A percentile compares a stretch with the other conserved stretches of the same genome.
Evolutionary conservation across 2,797 vertebrate genomes (phyloP).

Genomic region (Craterocephalus amniculus): DNA sequence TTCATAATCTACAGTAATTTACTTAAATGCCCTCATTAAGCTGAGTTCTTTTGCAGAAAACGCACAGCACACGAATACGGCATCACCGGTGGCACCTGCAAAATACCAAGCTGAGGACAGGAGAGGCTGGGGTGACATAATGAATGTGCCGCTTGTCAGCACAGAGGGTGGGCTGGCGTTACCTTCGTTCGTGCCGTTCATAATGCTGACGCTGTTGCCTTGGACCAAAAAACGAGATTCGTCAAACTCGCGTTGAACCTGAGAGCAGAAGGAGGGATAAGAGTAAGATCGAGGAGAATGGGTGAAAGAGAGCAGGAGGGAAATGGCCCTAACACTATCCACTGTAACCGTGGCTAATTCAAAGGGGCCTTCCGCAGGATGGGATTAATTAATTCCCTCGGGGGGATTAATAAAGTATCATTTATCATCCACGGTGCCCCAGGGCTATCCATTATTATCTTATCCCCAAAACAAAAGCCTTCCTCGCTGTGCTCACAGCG

Average conservation of each 20-base stretch:
- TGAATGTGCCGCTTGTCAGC: conserved; percentile 27
- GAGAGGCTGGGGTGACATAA: conserved; percentile 31
- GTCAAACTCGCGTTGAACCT: conserved; percentile 92
- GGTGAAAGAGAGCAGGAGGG: conserved; percentile 20
- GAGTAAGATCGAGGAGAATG: conserved; percentile 3
- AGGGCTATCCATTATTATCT: conserved; percentile 57
- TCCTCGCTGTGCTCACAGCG: conserved; percentile 43
- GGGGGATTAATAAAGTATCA: conserved; percentile 72
- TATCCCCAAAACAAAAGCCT: conserved; percentile 51
- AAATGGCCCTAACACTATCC: conserved; percentile 54
- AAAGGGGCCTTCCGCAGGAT: conserved; percentile 60
- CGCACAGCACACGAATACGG: conserved; percentile 13
- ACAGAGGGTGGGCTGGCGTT: conserved; percentile 38
- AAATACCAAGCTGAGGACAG: conserved; percentile 17
- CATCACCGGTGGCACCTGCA: conserved; percentile 37
- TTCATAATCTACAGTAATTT: conserved; percentile 61
- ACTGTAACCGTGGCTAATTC: conserved; percentile 63
- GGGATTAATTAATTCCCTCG: conserved; percentile 72
- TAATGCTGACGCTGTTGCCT: conserved; percentile 90
- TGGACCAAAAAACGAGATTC: conserved; percentile 94
- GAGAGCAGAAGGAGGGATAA: conserved; percentile 1
- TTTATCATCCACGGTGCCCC: conserved; percentile 70
- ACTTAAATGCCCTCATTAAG: conserved; percentile 53
- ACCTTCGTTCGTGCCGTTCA: conserved; percentile 96
- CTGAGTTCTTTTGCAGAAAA: conserved; percentile 25